phyloP scores from a whole-genome alignment of 2,113 vertebrate species.

The Uria lomvia region DNA sequence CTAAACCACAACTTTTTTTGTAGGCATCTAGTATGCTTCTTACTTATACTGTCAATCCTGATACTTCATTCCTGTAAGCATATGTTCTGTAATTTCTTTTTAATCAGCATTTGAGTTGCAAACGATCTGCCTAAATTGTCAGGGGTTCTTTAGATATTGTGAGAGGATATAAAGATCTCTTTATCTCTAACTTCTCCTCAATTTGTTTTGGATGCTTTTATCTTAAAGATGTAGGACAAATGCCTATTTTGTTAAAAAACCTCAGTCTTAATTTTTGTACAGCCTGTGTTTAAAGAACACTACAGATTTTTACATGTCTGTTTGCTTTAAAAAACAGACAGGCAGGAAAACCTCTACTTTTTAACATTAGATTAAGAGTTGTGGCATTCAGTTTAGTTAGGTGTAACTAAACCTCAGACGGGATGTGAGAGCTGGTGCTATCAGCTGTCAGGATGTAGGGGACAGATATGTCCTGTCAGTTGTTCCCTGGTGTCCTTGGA shows the following conservation, averaged over 20 bases:
- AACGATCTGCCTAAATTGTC: background rate
- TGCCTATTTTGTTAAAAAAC: background rate
- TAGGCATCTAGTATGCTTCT: background rate
- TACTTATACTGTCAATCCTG: background rate
- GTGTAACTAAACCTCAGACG: background rate
- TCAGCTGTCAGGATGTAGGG: background rate
- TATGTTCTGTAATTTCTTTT: conserved; percentile 1
- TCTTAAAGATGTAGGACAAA: background rate
- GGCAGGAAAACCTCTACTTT: background rate
- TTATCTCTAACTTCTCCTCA: background rate
- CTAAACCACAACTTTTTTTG: background rate
- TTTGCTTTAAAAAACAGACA: background rate
- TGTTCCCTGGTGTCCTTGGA: background rate
- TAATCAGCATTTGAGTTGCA: background rate
- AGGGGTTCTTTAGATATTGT: background rate
- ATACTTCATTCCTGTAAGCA: background rate
- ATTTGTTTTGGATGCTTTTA: background rate
- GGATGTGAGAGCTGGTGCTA: background rate
- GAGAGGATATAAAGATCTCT: background rate
- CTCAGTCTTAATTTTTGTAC: background rate
- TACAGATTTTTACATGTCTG: background rate
- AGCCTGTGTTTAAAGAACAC: background rate
- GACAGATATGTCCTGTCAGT: background rate
- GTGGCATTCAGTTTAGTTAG: background rate
- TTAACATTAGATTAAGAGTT: background rate